Evolutionary conservation across 2,797 vertebrate genomes (phyloP).

Genomic region (Pseudocheirus occidentalis): DNA sequence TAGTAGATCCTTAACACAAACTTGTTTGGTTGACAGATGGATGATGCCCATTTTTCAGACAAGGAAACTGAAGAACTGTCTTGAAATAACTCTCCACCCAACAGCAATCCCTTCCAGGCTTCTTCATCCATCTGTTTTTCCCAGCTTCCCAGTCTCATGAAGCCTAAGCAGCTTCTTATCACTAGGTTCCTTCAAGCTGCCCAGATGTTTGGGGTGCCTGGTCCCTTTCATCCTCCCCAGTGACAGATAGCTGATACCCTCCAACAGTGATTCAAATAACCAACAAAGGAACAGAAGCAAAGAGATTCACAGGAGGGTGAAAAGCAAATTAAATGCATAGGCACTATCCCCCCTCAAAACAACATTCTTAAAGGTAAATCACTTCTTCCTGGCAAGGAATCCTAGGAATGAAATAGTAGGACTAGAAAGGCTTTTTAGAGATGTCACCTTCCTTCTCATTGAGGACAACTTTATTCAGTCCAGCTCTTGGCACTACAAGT

Average conservation of each 20-base stretch:
- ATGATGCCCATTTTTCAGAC: background rate
- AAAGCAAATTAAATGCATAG: background rate
- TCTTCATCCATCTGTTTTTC: conserved; percentile 9
- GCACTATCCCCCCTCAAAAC: background rate
- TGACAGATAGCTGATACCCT: conserved; percentile 40
- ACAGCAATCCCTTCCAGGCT: background rate
- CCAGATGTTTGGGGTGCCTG: conserved; percentile 45
- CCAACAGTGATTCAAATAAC: conserved; percentile 54
- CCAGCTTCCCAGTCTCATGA: background rate
- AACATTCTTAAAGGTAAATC: background rate
- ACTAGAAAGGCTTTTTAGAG: background rate
- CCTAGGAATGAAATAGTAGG: background rate
- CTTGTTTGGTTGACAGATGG: background rate
- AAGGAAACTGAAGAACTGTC: background rate
- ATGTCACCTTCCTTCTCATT: background rate
- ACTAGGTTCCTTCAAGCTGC: conserved; percentile 32
- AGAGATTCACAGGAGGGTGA: conserved; percentile 56
- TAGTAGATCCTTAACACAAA: background rate
- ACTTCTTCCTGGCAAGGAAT: background rate
- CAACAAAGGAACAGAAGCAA: conserved; percentile 32
- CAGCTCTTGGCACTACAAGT: background rate
- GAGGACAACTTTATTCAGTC: background rate
- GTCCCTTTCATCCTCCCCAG: conserved; percentile 63
- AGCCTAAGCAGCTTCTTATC: conserved; percentile 50
- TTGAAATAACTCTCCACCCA: background rate